Conservation (phyloP, 2,797 vertebrate species). For the Delichon dasypus region DNA sequence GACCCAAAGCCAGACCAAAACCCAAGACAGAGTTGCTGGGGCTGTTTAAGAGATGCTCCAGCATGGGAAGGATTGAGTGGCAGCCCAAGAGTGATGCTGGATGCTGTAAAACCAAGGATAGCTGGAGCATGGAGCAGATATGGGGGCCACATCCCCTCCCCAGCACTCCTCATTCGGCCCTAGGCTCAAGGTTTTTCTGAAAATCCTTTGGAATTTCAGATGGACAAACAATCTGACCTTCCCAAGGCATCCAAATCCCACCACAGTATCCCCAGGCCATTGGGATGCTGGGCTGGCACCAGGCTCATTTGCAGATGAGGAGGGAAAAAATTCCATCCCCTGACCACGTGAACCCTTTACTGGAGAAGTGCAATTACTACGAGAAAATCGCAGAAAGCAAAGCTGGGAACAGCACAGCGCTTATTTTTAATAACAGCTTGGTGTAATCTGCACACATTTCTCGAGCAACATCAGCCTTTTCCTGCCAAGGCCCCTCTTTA, state of each 20-base stretch:
- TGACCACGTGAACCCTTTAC: background rate
- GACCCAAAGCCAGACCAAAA: background rate
- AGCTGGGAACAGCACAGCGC: background rate
- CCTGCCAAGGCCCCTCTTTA: slow-evolving; percentile 40
- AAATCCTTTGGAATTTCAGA: background rate
- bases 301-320: background rate
- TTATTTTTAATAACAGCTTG: slow-evolving; percentile 54
- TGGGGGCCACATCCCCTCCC: no score
- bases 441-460: slow-evolving; percentile 24
- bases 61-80: no score
- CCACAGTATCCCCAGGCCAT: background rate
- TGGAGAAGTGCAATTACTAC: background rate
- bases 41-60: background rate
- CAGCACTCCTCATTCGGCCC: accelerated
- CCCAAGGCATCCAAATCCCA: background rate
- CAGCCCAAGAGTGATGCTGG: background rate
- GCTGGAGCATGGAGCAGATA: background rate
- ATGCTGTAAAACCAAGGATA: background rate
- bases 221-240: background rate
- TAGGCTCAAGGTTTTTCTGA: background rate
- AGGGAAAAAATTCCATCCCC: background rate
- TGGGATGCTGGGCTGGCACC: background rate
- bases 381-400: background rate
- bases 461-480: background rate
- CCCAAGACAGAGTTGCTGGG: background rate